Conservation (phyloP, 2,113 vertebrate genomes). For the Coptodon bakossiorum region DNA sequence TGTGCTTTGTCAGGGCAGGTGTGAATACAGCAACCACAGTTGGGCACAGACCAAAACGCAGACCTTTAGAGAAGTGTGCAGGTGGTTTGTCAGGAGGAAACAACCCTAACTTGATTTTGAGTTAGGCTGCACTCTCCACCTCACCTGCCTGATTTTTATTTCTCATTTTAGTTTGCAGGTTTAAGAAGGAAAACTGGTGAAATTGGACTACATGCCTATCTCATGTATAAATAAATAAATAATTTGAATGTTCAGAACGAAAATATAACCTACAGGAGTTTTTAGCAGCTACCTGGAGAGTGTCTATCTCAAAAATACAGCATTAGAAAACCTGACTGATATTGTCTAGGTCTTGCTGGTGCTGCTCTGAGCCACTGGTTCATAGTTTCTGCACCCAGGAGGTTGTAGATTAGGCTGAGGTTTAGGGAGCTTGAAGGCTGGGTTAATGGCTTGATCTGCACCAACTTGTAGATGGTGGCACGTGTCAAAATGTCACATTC, state of each 20-base stretch:
- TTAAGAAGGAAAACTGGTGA: not conserved
- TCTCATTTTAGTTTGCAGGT: not conserved
- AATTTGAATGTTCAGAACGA: not conserved
- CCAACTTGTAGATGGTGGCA: not conserved
- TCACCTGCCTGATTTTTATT: not conserved
- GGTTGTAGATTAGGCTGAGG: not conserved
- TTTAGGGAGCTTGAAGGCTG: no score
- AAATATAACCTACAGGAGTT: not conserved
- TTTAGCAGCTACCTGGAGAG: no score
- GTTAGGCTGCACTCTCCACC: not conserved
- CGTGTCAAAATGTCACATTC: not conserved
- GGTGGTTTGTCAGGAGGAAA: not conserved
- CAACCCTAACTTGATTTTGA: rapidly evolving
- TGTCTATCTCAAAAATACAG: not conserved
- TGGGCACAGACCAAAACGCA: not conserved
- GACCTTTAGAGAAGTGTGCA: not conserved
- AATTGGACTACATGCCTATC: rapidly evolving
- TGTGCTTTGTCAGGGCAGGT: not conserved
- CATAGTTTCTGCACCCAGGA: not conserved
- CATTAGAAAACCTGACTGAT: not conserved
- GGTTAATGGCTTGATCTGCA: not conserved
- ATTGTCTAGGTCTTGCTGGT: not conserved
- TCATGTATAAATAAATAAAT: not conserved
- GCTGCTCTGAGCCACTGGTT: not conserved
- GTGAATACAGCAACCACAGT: not conserved